Percentiles rank a stretch among this genome's conserved stretches.
phyloP scores from a whole-genome alignment of 1,140 invertebrate species.

The Pomacea maculata region DNA sequence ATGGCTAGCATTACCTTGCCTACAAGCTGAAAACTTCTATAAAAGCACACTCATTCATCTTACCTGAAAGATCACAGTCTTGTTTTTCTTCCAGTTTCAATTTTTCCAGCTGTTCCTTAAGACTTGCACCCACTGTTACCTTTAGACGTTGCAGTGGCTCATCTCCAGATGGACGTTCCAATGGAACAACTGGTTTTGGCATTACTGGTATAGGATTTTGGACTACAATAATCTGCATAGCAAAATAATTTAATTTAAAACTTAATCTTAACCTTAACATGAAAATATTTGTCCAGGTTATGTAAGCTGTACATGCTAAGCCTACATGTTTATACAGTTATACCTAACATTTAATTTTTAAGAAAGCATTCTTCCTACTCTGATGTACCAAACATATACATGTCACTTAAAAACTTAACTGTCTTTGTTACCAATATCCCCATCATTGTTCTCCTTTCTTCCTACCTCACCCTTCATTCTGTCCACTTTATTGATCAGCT shows the following conservation, averaged over 20 bases:
- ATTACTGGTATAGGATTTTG: slow-evolving; percentile 27
- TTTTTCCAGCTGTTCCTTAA: slow-evolving; percentile 65
- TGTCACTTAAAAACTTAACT: too few relatives aligned
- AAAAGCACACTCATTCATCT: not conserved
- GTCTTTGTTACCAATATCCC: too few relatives aligned
- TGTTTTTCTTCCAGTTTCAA: slow-evolving; percentile 40
- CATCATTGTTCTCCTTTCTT: too few relatives aligned
- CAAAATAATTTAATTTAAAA: slow-evolving; percentile 1
- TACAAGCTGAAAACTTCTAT: not conserved
- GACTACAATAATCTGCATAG: slow-evolving; percentile 33
- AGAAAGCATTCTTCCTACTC: too few relatives aligned
- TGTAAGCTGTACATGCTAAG: too few relatives aligned
- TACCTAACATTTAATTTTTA: too few relatives aligned
- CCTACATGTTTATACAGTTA: too few relatives aligned
- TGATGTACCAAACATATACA: too few relatives aligned
- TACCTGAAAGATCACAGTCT: not conserved
- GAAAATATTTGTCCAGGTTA: too few relatives aligned
- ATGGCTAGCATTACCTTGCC: not conserved
- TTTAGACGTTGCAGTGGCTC: slow-evolving; percentile 60
- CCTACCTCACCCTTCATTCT: too few relatives aligned
- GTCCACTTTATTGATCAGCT: too few relatives aligned
- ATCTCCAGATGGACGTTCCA: slow-evolving; percentile 72
- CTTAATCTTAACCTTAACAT: too few relatives aligned
- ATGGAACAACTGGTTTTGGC: slow-evolving; percentile 46
- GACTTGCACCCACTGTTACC: slow-evolving; percentile 56